A percentile compares a stretch with the other conserved stretches of the same genome.
Evolutionary conservation across 2,888 invertebrate genomes (phyloP).

Genomic region (Phyllotreta striolata): DNA sequence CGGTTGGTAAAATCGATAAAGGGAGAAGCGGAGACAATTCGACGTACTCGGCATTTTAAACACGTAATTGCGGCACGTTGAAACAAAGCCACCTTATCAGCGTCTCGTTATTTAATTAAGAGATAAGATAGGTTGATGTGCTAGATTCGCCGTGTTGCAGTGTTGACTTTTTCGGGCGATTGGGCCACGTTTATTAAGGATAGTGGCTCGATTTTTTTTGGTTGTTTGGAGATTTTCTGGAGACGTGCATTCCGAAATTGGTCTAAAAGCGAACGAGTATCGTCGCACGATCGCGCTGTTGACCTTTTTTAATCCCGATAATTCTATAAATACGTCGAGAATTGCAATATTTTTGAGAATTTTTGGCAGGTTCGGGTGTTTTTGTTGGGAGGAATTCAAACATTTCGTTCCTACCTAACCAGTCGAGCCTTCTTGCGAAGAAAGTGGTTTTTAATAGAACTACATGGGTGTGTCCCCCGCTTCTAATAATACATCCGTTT

Average conservation of each 20-base stretch:
- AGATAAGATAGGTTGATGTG: slow-evolving; percentile 10
- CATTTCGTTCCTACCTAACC: slow-evolving; percentile 6
- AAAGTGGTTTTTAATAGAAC: neutral
- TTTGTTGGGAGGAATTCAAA: slow-evolving; percentile 22
- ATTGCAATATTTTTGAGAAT: slow-evolving; percentile 14
- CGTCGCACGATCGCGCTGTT: too few species aligned
- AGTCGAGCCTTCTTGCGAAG: neutral
- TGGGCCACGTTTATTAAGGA: neutral
- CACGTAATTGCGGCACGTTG: too few species aligned
- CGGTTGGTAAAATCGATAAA: too few species aligned
- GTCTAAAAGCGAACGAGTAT: too few species aligned
- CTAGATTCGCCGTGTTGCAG: neutral
- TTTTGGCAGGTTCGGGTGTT: slow-evolving; percentile 24
- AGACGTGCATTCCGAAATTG: too few species aligned
- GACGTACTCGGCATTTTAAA: too few species aligned
- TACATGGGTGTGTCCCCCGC: too few species aligned
- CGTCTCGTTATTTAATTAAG: neutral
- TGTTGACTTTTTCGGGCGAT: neutral
- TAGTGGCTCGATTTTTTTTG: too few species aligned
- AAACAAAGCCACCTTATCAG: slow-evolving; percentile 1
- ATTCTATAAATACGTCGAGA: slow-evolving; percentile 20
- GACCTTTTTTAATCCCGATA: neutral
- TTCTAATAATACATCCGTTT: too few species aligned
- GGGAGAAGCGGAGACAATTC: too few species aligned
- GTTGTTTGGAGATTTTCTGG: too few species aligned